Evolutionary conservation across 2,113 vertebrate genomes (phyloP), one percentile per base, ranked within the genome.

Genomic region (Nothobranchius furzeri): DNA sequence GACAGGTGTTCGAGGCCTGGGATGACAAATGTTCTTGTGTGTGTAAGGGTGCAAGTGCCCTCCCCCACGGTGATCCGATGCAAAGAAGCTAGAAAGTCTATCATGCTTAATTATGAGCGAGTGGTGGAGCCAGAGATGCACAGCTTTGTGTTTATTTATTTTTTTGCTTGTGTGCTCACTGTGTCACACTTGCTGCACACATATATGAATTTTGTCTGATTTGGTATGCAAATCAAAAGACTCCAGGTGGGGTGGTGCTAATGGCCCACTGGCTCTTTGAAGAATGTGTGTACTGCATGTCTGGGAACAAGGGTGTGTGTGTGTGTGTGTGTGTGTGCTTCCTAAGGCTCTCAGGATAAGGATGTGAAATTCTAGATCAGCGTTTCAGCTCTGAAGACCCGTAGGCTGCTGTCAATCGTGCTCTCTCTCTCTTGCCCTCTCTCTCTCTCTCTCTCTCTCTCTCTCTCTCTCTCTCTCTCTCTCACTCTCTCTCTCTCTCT

Each of bases 301-400:
- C 49, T 43, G 75, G 30, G 68, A 64, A 50, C 40, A 43, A 49
- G 60, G 20, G 58, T 50, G 40, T 12, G 55, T 62, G 65, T 61
- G 64, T 64, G 76, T 68, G 72, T 68, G 78, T 76, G 66, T 83
- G 51, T 30, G 76, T 61, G 66, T 70, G 84, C 82, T 55, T 90
- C 88, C 84, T 84, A n/a, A 81, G 88, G 84, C 84, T 95, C 95
- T 94, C 90, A 92, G 95, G 96, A 96, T 96, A 96, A 96, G 95
- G 95, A 96, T 95, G 95, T 96, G 94, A 95, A 96, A 96, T 96
- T 96, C 95, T 94, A 96, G 95, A 96, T 95, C 95, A 95, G 95
- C 90, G 86, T 97, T 96, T 96, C 92, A 88, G 94, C 94, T 92
- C 93, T 92, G 88, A 88, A 91, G 92, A 94, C 95, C 96, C 93